Base-by-base conservation (phyloP, 23 tunicate genomes). In the Styela clava region DNA sequence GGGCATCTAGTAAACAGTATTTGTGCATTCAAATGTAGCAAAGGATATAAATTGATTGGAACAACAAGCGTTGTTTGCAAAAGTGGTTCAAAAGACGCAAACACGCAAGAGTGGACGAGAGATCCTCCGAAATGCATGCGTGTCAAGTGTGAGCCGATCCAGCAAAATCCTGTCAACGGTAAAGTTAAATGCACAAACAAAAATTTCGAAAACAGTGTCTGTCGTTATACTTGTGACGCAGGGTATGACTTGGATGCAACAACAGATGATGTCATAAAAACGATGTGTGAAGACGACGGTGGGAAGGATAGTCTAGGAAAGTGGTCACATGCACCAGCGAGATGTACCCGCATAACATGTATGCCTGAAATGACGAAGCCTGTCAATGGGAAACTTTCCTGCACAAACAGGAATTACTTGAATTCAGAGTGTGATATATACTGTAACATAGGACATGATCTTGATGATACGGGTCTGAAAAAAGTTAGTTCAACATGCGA, bases 141-240 rank as follows among this genome's bases (percentile, higher is more conserved):
- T 16, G 35, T 34, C 7, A 22, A 33, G 7, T 71, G 77, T 29
- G 35, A 32, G 3, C 70, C 70, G 16, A 33, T 34, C 16, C 77
- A 28, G 16, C 32, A 71, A 31, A 22, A 7, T 27, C 77, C 77
- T 3, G 23, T 32, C 16, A 71, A 71, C 16, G 77, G 77, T 3
- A 71, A 30, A 32, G 16, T 71, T 3, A 34, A 27, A 30, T 71
- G 77, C 35, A 26, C 77, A n/a, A 34, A 71, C 16, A 28, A 33
- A 30, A 31, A 71, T 30, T 71, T 71, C 35, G 77, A 71, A 71
- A 34, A n/a, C 34, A 71, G 77, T 71, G 37, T 71, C 16, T 71
- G 77, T 32, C 2, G 3, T 28, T 26, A 21, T 3, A 3, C 77
- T 21, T 71, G 77, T 71, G 35, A 71, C 77, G 24, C 5, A 28